Percentiles rank a stretch among this genome's conserved stretches.
Conservation (phyloP, 2,113 vertebrate genomes). For the Tragelaphus scriptus region DNA sequence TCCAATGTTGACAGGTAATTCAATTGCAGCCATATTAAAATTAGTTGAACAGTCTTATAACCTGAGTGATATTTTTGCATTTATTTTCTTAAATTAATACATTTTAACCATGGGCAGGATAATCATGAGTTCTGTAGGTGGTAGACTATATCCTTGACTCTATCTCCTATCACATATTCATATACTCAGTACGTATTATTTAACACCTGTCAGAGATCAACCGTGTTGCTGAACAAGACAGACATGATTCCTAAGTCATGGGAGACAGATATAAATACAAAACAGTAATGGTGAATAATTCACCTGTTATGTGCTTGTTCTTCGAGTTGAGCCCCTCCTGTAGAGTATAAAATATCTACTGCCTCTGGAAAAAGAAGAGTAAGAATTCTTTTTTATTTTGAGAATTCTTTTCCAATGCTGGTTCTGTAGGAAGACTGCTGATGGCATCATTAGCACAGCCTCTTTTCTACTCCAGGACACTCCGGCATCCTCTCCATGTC, state of each 20-base stretch:
- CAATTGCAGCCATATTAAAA: neutral
- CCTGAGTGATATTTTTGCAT: neutral
- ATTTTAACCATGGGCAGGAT: neutral
- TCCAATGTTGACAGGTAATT: neutral
- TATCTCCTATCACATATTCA: neutral
- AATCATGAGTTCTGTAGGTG: neutral
- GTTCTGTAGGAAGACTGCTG: neutral
- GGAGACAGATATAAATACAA: neutral
- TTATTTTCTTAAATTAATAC: neutral
- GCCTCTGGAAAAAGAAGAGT: neutral
- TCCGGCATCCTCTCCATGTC: neutral
- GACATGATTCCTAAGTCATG: neutral
- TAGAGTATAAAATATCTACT: neutral
- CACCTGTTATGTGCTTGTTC: neutral
- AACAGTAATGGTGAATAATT: neutral
- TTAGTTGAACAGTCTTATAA: neutral
- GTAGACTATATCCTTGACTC: neutral
- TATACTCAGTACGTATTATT: neutral
- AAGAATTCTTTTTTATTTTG: neutral
- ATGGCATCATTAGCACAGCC: neutral
- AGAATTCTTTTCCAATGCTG: neutral
- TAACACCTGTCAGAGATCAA: neutral
- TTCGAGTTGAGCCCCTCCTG: neutral
- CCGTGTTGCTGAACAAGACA: neutral
- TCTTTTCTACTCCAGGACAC: neutral